phyloP scores from a whole-genome alignment of 1,140 invertebrate species.

The Drosophila grimshawi region DNA sequence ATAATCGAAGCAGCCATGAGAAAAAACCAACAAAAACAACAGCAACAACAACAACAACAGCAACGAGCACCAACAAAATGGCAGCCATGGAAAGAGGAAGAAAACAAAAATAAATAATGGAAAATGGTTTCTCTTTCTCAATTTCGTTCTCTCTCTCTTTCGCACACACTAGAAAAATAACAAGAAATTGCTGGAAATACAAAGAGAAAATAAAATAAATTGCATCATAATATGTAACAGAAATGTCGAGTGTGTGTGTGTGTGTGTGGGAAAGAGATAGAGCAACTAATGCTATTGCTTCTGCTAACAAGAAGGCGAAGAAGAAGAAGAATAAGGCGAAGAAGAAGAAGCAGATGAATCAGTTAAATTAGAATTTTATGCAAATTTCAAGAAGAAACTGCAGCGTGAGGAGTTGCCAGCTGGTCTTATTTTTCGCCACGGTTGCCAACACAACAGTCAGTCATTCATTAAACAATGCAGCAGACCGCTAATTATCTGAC shows the following conservation, averaged over 20 bases:
- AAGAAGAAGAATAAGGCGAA: constrained; percentile 27
- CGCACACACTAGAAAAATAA: constrained; percentile 66
- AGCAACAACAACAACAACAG: constrained; percentile 5
- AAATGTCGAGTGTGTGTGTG: constrained; percentile 15
- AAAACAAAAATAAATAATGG: constrained; percentile 60
- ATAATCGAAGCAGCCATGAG: constrained; percentile 67
- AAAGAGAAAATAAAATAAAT: constrained; percentile 80
- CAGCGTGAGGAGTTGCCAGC: constrained; percentile 28
- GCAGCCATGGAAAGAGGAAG: constrained; percentile 37
- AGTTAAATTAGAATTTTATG: constrained; percentile 82
- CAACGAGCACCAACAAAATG: constrained; percentile 41
- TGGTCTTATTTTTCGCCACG: constrained; percentile 2
- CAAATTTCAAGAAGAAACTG: constrained; percentile 73
- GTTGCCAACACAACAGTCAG: neutral
- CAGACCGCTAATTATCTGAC: constrained; percentile 29
- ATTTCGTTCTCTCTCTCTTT: constrained; percentile 29
- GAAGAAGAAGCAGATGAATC: constrained; percentile 33
- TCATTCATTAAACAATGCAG: neutral
- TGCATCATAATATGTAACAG: constrained; percentile 69
- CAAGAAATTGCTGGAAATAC: constrained; percentile 71
- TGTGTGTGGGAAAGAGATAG: constrained; percentile 15
- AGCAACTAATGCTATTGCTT: constrained; percentile 34
- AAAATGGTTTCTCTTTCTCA: constrained; percentile 52
- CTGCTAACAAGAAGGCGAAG: constrained; percentile 48
- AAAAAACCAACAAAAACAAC: constrained; percentile 24